These are phyloP conservation scores for Apocrypta bakeri DNA, from an alignment of 1,140 invertebrate genomes.

Conservation along the genomic window DNA sequence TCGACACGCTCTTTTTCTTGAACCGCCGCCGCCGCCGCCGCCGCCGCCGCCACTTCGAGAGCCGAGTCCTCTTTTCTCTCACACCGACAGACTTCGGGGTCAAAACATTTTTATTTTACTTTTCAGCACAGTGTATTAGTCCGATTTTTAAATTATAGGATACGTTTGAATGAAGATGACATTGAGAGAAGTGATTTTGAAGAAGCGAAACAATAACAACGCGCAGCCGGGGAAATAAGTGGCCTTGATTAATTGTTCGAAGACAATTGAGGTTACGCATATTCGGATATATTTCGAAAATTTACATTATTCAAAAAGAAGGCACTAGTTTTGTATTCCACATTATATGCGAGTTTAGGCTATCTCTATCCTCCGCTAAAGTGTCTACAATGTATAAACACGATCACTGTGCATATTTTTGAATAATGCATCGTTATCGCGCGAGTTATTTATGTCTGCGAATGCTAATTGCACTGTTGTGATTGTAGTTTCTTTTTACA, in stretches of 20 bases:
- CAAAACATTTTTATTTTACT: background rate
- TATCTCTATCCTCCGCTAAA: background rate
- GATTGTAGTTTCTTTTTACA: background rate
- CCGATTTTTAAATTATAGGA: background rate
- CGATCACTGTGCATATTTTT: background rate
- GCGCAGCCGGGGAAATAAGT: background rate
- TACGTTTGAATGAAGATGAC: background rate
- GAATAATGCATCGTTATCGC: background rate
- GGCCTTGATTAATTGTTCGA: background rate
- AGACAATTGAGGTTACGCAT: background rate
- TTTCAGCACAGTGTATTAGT: background rate
- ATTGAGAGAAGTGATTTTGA: background rate
- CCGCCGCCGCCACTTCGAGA: background rate
- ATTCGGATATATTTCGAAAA: background rate
- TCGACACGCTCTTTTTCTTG: conserved; percentile 54
- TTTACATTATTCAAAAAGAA: background rate
- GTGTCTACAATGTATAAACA: background rate
- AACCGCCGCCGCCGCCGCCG: conserved; percentile 21
- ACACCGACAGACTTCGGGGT: too few relatives aligned
- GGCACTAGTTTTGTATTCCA: background rate
- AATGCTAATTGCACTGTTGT: background rate
- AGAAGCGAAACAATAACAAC: background rate
- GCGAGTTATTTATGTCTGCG: background rate
- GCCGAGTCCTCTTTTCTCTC: too few relatives aligned
- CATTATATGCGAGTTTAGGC: background rate